Percentiles rank a stretch among this genome's conserved stretches.
phyloP scores from a whole-genome alignment of 2,797 vertebrate species.

The Garrulus glandarius region DNA sequence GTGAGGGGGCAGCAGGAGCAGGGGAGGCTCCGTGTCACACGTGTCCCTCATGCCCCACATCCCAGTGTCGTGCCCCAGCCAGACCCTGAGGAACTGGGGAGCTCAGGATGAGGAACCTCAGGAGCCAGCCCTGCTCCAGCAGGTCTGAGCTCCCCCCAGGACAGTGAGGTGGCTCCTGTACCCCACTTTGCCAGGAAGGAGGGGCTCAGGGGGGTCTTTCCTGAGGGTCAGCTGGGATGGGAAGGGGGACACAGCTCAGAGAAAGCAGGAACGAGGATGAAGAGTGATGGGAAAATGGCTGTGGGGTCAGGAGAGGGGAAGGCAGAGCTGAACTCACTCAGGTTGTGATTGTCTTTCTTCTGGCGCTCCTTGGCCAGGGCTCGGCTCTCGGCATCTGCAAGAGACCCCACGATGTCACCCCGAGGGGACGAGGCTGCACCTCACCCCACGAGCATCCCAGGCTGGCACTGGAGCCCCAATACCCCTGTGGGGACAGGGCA shows the following conservation, averaged over 20 bases:
- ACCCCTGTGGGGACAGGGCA: not conserved
- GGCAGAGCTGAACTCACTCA: conserved; percentile 82
- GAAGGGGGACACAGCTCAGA: not conserved
- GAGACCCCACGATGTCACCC: not conserved
- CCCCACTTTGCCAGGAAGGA: not conserved
- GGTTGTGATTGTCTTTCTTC: conserved; percentile 99
- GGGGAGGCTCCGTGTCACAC: not conserved
- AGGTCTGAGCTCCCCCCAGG: not conserved
- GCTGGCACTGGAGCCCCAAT: not conserved
- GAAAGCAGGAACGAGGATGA: not conserved
- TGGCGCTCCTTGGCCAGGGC: conserved; percentile 95
- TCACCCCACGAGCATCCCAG: fast-evolving
- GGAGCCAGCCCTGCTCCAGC: not conserved
- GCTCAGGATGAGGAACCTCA: not conserved
- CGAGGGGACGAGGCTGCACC: not conserved
- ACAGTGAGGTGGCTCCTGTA: not conserved
- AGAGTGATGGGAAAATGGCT: not conserved
- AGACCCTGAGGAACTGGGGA: fast-evolving
- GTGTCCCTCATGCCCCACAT: not conserved
- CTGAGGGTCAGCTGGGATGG: not conserved
- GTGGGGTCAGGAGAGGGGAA: not conserved
- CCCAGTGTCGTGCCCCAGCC: fast-evolving
- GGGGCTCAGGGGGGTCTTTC: no score
- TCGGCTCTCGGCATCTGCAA: conserved; percentile 86
- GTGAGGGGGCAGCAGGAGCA: not conserved